These are phyloP conservation scores for Barnardius zonarius DNA, from an alignment of 2,113 vertebrate genomes.

Conservation along the genomic window DNA sequence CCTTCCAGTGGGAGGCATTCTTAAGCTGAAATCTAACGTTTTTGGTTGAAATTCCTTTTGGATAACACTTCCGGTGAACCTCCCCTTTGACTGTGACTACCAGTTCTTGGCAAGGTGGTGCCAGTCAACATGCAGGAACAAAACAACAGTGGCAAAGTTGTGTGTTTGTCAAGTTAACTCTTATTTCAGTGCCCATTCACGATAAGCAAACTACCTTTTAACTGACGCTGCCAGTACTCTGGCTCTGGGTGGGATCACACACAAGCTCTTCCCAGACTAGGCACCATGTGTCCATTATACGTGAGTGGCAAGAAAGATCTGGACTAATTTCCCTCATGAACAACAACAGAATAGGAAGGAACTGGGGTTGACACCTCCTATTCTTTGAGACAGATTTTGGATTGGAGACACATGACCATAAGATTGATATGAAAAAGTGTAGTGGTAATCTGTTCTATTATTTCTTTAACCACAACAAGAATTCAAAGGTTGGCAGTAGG, in stretches of 20 bases:
- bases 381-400: background rate
- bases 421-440: background rate
- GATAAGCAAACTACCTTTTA: background rate
- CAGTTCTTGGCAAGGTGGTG: background rate
- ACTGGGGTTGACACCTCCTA: background rate
- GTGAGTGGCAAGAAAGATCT: background rate
- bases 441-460: background rate
- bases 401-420: background rate
- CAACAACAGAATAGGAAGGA: background rate
- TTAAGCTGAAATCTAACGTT: background rate
- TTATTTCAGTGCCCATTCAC: background rate
- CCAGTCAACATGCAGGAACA: background rate
- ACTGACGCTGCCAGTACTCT: background rate
- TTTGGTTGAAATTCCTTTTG: background rate
- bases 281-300: background rate
- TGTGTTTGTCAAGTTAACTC: background rate
- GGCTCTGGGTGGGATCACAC: background rate
- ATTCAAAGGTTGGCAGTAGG: background rate
- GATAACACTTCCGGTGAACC: background rate
- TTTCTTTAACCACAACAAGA: background rate
- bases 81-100: background rate
- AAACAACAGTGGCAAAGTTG: background rate
- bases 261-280: background rate
- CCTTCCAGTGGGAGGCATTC: background rate
- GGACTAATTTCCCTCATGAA: background rate